Evolutionary conservation across 2,797 vertebrate genomes (phyloP).

Genomic region (Darevskia mixta): DNA sequence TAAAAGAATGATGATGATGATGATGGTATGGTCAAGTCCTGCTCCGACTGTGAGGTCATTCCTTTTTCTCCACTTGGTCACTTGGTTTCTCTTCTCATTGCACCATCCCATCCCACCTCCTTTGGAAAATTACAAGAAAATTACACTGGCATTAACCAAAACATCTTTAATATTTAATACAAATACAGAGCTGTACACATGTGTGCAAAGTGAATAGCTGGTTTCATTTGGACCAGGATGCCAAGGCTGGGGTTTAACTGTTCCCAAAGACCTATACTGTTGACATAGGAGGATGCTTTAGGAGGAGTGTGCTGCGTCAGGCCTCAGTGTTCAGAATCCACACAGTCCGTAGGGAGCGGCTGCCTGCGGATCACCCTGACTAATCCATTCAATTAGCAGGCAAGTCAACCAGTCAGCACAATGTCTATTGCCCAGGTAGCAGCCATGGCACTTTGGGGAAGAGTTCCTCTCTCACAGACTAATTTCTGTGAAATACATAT

Average conservation of each 20-base stretch:
- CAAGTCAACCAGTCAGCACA: constrained; percentile 1
- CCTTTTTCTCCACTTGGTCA: constrained; percentile 31
- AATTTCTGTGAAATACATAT: constrained; percentile 23
- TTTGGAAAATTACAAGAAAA: constrained; percentile 44
- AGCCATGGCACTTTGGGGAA: neutral
- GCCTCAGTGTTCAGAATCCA: neutral
- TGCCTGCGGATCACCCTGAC: neutral
- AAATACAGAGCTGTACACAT: constrained; percentile 45
- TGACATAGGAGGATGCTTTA: neutral
- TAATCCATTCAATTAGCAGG: constrained; percentile 6
- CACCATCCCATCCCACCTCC: constrained; percentile 21
- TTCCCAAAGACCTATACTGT: neutral
- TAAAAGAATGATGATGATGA: too few species aligned
- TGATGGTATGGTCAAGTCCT: neutral
- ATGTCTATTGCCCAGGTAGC: neutral
- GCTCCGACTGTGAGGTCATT: neutral
- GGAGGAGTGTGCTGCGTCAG: neutral
- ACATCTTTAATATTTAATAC: constrained; percentile 66
- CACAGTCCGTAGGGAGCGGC: neutral
- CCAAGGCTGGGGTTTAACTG: constrained; percentile 10
- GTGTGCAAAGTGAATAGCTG: constrained; percentile 47
- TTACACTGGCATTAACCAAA: constrained; percentile 36
- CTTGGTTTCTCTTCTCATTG: neutral
- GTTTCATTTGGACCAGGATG: constrained; percentile 26
- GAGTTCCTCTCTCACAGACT: neutral